A percentile compares a stretch with the other conserved stretches of the same genome.
Evolutionary conservation across 2,888 invertebrate species (phyloP).

Genomic region (Drosophila sordidula): DNA sequence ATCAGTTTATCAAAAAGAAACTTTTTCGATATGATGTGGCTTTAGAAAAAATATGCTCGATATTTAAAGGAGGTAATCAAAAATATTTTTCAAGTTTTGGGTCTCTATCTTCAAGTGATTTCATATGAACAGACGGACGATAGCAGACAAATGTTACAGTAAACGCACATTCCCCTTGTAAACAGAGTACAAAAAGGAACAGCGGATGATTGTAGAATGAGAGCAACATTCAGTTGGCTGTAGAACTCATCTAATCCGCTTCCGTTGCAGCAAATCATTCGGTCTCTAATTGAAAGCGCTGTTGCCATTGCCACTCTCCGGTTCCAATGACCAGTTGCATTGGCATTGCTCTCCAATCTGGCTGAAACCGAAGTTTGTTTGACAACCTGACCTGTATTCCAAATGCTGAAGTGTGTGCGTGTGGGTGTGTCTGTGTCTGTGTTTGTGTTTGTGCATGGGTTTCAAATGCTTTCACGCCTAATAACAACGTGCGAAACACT

Average conservation of each 20-base stretch:
- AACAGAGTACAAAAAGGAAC: not conserved
- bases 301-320: not conserved
- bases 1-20: no score
- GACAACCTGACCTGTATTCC: not conserved
- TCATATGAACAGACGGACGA: no score
- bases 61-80: no score
- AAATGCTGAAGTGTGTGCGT: not conserved
- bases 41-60: no score
- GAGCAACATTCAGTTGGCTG: slow-evolving; percentile 7
- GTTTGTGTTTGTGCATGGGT: slow-evolving; percentile 7
- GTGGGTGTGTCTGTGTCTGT: not conserved
- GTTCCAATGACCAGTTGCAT: slow-evolving; percentile 11
- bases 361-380: slow-evolving; percentile 12
- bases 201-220: not conserved
- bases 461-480: slow-evolving; percentile 13
- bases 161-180: no score
- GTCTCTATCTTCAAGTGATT: no score
- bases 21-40: no score
- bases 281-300: slow-evolving; percentile 39
- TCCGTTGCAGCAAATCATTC: slow-evolving; percentile 30
- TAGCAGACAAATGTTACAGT: not conserved
- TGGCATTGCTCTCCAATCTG: slow-evolving; percentile 26
- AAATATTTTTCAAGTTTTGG: no score
- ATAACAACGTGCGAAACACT: slow-evolving; percentile 9
- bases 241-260: slow-evolving; percentile 40